Evolutionary conservation across 2,888 invertebrate genomes (phyloP), one percentile per base, ranked within the genome.

Genomic region (Tiliacea citrago): DNA sequence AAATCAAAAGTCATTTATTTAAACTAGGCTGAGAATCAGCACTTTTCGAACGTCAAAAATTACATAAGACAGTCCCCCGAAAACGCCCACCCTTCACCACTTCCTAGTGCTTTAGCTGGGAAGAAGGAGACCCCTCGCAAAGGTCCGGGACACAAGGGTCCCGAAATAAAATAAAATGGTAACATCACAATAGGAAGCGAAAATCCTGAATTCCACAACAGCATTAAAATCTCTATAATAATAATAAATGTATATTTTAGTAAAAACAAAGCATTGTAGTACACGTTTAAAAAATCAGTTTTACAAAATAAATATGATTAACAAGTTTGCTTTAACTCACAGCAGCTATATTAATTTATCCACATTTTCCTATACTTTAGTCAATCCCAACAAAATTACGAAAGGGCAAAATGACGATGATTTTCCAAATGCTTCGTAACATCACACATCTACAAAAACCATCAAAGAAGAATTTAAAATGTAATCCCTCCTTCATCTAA

Each of bases 381-480:
- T 0, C 21, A 18, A 74, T 29, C 12, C 10, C 7, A 7, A 29
- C 9, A n/a, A 47, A 21, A 7, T 9, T 29, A 42, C 12, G 2
- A 58, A 9, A 45, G 12, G 13, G 5, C 18, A 6, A 72, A 1
- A 8, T 45, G 16, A 21, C 9, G 35, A 45, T 45, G 24, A 21
- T 39, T n/a, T 2, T 49, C 21, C 24, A 24, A 10, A 5, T 60
- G 2, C 21, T 16, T 35, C 16, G 18, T 24, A 49, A 76, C 47
- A 62, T n/a, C 21, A 35, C 10, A 57, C 49, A 13, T 24, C 21
- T 24, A 63, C 21, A 13, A 60, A 65, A 73, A 6, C n/a, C 16
- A 73, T 53, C 6, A 60, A 61, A 21, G 16, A 68, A 42, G 24
- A 63, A 63, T 24, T 63, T 53, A 58, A 47, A 57, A 68, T 55